Percentiles rank a stretch among this genome's conserved stretches.
Evolutionary conservation across 2,888 invertebrate genomes (phyloP).

Genomic region (Limenitis camilla): DNA sequence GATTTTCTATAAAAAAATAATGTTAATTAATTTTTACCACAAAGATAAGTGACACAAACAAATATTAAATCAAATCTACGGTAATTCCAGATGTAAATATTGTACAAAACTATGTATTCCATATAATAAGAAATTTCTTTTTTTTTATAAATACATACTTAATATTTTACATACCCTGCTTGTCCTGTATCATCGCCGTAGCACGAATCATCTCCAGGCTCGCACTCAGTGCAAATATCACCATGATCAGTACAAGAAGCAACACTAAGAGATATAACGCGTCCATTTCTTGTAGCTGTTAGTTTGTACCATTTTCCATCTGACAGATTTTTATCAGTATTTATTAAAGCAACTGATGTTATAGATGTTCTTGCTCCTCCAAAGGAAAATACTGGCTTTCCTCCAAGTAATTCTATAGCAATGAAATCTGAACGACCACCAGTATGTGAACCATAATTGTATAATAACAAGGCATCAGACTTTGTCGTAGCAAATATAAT

Average conservation of each 20-base stretch:
- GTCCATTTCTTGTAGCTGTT: slow-evolving; percentile 91
- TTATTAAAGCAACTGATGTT: slow-evolving; percentile 82
- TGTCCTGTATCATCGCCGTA: slow-evolving; percentile 91
- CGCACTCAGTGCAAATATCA: slow-evolving; percentile 89
- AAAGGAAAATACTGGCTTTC: slow-evolving; percentile 90
- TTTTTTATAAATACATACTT: no score
- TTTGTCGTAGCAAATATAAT: slow-evolving; percentile 93
- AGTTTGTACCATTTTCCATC: slow-evolving; percentile 95
- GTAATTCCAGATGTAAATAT: no score
- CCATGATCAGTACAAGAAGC: slow-evolving; percentile 89
- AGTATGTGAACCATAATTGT: slow-evolving; percentile 91
- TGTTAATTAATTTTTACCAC: no score
- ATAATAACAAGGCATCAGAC: slow-evolving; percentile 88
- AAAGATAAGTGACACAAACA: no score
- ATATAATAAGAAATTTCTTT: no score
- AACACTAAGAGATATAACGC: slow-evolving; percentile 89
- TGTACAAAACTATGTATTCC: no score
- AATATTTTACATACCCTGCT: slow-evolving; percentile 80
- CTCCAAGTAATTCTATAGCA: slow-evolving; percentile 89
- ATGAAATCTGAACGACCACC: slow-evolving; percentile 94
- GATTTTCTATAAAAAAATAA: no score
- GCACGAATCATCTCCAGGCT: slow-evolving; percentile 86
- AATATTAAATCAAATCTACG: no score
- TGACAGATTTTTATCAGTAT: slow-evolving; percentile 78
- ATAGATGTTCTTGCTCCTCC: slow-evolving; percentile 92